A percentile compares a stretch with the other conserved stretches of the same genome.
Evolutionary conservation across 2,797 vertebrate genomes (phyloP).

Genomic region (Uromys caudimaculatus): DNA sequence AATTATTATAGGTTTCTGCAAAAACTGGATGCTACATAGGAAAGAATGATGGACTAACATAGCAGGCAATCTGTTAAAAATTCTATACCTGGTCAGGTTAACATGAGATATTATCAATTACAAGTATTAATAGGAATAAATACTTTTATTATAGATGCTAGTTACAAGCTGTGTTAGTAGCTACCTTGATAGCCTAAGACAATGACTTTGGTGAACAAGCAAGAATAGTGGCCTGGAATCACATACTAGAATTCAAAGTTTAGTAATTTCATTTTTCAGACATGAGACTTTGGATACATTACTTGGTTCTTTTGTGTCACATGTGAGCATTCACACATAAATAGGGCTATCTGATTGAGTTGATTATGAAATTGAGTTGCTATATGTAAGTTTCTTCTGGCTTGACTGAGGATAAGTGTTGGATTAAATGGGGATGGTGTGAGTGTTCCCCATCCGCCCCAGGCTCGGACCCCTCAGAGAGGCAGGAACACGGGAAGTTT

Average conservation of each 20-base stretch:
- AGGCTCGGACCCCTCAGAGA: too few species aligned
- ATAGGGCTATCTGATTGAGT: not conserved
- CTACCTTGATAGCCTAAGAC: not conserved
- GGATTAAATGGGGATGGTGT: too few species aligned
- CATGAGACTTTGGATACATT: not conserved
- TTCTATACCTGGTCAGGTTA: not conserved
- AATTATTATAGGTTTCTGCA: not conserved
- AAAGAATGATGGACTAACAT: not conserved
- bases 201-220: not conserved
- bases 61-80: not conserved
- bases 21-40: not conserved
- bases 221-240: not conserved
- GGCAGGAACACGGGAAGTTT: too few species aligned
- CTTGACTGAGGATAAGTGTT: not conserved
- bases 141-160: not conserved
- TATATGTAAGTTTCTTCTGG: not conserved
- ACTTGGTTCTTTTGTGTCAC: not conserved
- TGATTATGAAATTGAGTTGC: not conserved
- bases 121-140: not conserved
- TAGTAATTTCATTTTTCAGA: not conserved
- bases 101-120: not conserved
- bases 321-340: not conserved
- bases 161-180: not conserved
- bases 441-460: too few species aligned
- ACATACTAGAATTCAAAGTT: not conserved